Base-by-base conservation (phyloP, 2,888 invertebrate species). In the Acholoe squamosa region DNA sequence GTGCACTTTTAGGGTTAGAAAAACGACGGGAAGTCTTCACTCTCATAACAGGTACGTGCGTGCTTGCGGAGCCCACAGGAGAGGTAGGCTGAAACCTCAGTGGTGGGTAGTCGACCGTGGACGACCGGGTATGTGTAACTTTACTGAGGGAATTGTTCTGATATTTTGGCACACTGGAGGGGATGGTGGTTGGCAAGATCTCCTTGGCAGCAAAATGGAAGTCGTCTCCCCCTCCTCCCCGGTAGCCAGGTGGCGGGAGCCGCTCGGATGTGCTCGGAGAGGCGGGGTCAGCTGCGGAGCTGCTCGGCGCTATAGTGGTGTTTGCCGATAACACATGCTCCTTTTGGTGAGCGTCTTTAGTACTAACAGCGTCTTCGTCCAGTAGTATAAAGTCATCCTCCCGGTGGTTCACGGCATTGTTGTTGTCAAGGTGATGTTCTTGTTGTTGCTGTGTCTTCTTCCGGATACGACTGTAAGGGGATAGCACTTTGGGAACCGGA, bases 131-230 rank as follows among this genome's bases (percentile, higher is more conserved):
- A 22, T 14, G 80, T 0, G 43, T 80, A 3, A 34, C 43, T 0
- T 5, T 10, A 22, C 22, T 14, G 14, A n/a, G 33, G 80, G 43
- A 80, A 16, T 14, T 33, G 43, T 80, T 43, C 14, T 71, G 25
- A 25, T n/a, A 71, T 25, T 71, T 71, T 71, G 71, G 71, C 34
- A 34, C 19, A 34, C 22, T 80, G 12, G 80, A 14, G 16, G n/a
- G 5, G 33, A n/a, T 19, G 19, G 43, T 22, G 33, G 80, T 80
- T 80, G 80, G 43, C 80, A 80, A 80, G 80, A 80, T 80, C 25
- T 33, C 80, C 25, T 80, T 80, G 43, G 34, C 25, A 19, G 86
- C 86, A 54, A 86, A 86, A n/a, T 86, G 86, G 25, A 86, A 86
- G 86, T 86, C 86, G 31, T 86, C 86, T n/a, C 28, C 52, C 28